phyloP scores from a whole-genome alignment of 2,888 invertebrate genomes.

The Phragmatobia fuliginosa region DNA sequence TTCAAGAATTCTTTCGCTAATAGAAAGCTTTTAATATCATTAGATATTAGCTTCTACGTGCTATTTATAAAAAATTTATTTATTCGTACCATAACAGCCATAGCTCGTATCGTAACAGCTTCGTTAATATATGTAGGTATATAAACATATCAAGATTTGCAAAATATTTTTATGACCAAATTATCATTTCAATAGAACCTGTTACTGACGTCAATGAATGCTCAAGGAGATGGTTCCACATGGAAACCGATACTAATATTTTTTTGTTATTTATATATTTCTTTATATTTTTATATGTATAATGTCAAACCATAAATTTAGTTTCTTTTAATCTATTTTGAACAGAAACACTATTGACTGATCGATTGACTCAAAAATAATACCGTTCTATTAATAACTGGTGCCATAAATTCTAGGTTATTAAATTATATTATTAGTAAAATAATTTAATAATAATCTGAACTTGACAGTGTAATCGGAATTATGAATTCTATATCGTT shows the following conservation, averaged over 20 bases:
- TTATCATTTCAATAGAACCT: constrained; percentile 50
- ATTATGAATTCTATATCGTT: background rate
- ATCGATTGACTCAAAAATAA: constrained; percentile 1
- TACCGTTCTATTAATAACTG: constrained; percentile 1
- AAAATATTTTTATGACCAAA: constrained; percentile 54
- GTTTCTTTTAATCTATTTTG: background rate
- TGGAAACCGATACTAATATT: constrained; percentile 42
- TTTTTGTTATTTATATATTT: constrained; percentile 40
- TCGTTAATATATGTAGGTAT: constrained; percentile 10
- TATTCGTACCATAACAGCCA: background rate
- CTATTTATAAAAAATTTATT: background rate
- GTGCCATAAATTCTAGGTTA: background rate
- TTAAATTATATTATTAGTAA: background rate
- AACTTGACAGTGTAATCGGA: background rate
- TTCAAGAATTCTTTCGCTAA: background rate
- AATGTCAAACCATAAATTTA: background rate
- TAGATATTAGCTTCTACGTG: background rate
- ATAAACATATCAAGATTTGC: constrained; percentile 43
- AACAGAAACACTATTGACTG: background rate
- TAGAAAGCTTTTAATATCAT: background rate
- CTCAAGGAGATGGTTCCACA: constrained; percentile 51
- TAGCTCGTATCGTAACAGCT: background rate
- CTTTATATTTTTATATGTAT: constrained; percentile 12
- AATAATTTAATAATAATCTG: too few species aligned
- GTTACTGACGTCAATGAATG: constrained; percentile 65